These are phyloP conservation scores for Parthenolecanium corni DNA, from an alignment of 2,888 invertebrate species.

Conservation along the genomic window DNA sequence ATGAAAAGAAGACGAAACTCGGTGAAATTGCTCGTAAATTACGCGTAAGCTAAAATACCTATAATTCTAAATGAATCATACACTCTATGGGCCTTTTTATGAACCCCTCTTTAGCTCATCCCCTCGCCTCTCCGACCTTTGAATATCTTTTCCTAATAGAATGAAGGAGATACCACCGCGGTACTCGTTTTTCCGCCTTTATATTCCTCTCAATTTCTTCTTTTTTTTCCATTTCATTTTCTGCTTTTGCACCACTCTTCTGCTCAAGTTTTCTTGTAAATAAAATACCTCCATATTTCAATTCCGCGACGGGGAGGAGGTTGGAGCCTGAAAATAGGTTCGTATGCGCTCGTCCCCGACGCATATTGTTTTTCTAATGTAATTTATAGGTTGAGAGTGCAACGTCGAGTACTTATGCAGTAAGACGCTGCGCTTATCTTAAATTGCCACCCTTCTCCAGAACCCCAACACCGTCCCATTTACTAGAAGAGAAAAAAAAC, in stretches of 20 bases:
- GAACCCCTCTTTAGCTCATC: background rate
- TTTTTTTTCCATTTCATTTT: too few species aligned
- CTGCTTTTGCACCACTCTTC: too few species aligned
- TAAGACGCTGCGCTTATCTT: constrained; percentile 26
- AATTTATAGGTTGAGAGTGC: constrained; percentile 22
- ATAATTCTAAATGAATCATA: constrained; percentile 22
- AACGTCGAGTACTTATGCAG: constrained; percentile 23
- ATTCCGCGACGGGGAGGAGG: background rate
- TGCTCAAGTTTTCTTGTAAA: background rate
- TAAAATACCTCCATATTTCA: constrained; percentile 22
- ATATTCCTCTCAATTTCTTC: too few species aligned
- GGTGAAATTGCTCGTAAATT: constrained; percentile 6
- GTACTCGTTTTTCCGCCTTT: too few species aligned
- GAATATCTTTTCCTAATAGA: too few species aligned
- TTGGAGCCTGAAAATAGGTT: constrained; percentile 15
- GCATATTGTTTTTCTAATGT: constrained; percentile 26
- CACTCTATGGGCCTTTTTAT: constrained; percentile 16
- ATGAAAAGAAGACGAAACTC: too few species aligned
- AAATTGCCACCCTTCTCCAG: constrained; percentile 8
- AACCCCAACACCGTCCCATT: too few species aligned
- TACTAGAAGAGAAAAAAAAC: too few species aligned
- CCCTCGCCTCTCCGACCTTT: too few species aligned
- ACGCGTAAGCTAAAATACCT: constrained; percentile 9
- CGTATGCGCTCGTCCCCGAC: constrained; percentile 11
- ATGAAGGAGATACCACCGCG: too few species aligned